Evolutionary conservation across 2,797 vertebrate genomes (phyloP).

Genomic region (Gymnothorax reevesii): DNA sequence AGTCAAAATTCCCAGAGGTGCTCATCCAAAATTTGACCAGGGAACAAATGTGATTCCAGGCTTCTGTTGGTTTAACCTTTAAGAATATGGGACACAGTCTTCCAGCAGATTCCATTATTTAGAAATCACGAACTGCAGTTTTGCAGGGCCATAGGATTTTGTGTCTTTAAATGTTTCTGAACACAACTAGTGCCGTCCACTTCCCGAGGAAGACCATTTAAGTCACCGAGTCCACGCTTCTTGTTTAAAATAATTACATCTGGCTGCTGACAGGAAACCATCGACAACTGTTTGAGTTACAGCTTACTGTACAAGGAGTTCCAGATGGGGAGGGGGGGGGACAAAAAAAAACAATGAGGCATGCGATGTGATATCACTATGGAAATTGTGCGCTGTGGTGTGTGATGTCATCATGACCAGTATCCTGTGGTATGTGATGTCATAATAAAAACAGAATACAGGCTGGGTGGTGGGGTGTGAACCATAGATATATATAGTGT

Average conservation of each 20-base stretch:
- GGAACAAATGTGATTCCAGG: not conserved
- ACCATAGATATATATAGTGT: no score
- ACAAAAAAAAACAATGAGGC: not conserved
- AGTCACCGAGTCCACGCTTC: not conserved
- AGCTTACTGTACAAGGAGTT: not conserved
- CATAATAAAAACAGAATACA: not conserved
- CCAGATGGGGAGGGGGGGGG: no score
- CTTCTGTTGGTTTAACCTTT: not conserved
- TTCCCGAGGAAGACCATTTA: not conserved
- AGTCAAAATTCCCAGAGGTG: not conserved
- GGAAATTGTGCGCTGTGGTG: not conserved
- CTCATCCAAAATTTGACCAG: not conserved
- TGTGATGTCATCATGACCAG: not conserved
- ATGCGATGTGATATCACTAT: not conserved
- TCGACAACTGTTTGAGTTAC: not conserved
- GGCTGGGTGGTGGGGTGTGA: not conserved
- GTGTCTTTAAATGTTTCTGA: not conserved
- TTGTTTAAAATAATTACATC: not conserved
- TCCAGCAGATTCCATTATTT: not conserved
- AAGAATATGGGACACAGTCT: not conserved
- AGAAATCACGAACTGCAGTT: not conserved
- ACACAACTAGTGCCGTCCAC: not conserved
- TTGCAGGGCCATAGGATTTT: not conserved
- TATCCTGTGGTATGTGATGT: not conserved
- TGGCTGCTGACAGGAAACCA: not conserved